Conservation (phyloP, 2,797 vertebrate genomes). For the Sebastes oblongus region DNA sequence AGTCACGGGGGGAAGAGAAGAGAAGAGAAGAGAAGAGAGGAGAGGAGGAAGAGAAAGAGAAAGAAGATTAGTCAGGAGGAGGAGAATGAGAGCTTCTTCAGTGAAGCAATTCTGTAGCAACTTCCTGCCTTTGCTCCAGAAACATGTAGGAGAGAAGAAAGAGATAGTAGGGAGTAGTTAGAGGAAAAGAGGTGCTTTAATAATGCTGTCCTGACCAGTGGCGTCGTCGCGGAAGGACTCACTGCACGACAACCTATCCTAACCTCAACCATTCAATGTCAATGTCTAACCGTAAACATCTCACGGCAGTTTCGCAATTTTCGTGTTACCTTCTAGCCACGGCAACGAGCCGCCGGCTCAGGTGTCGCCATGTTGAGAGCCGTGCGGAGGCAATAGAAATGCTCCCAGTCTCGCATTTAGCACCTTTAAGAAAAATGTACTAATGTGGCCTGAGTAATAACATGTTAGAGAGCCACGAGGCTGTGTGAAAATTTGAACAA, state of each 20-base stretch:
- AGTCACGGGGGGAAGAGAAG: constrained; percentile 18
- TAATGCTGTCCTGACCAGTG: too few species aligned
- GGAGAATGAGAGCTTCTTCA: background rate
- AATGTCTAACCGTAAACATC: too few species aligned
- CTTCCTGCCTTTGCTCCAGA: constrained; percentile 4
- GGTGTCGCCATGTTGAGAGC: too few species aligned
- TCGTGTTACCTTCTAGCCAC: too few species aligned
- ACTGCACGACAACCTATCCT: too few species aligned
- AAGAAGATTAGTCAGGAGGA: background rate
- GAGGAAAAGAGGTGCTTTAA: background rate
- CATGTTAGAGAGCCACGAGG: background rate
- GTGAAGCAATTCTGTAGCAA: constrained; percentile 16
- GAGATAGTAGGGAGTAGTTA: background rate
- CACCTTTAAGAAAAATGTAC: background rate
- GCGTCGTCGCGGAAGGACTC: too few species aligned
- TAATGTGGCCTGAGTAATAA: background rate
- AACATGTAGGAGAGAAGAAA: background rate
- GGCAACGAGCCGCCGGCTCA: too few species aligned
- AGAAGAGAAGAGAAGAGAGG: background rate
- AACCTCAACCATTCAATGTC: too few species aligned
- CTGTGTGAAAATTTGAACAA: background rate
- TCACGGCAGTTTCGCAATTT: too few species aligned
- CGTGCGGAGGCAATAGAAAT: too few species aligned
- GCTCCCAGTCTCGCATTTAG: too few species aligned
- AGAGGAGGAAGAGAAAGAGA: constrained; percentile 9